phyloP scores from a whole-genome alignment of 2,113 vertebrate genomes.

The Phrynocephalus versicolor region DNA sequence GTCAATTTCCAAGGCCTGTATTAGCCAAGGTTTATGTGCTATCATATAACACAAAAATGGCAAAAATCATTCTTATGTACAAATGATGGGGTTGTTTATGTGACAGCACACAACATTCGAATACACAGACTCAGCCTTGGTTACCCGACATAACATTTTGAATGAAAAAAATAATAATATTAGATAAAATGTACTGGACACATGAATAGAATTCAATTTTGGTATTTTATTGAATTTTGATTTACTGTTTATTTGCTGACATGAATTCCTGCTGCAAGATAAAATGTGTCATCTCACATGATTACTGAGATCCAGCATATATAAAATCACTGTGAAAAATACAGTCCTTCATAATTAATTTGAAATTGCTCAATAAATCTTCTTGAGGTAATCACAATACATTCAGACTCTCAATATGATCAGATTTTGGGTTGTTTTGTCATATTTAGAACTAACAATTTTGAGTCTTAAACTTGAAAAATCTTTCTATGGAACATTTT shows the following conservation, averaged over 20 bases:
- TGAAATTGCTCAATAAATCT: neutral
- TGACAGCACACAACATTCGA: neutral
- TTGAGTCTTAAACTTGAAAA: neutral
- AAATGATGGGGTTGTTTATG: neutral
- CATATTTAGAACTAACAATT: neutral
- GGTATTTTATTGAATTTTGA: conserved; percentile 6
- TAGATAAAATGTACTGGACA: conserved; percentile 9
- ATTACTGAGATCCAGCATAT: neutral
- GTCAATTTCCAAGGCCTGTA: neutral
- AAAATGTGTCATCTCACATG: neutral
- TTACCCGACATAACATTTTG: conserved; percentile 2
- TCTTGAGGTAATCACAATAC: neutral
- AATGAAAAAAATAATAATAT: neutral
- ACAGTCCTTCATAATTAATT: neutral
- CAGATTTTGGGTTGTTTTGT: neutral
- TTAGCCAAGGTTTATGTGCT: neutral
- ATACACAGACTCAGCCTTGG: neutral
- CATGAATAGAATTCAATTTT: neutral
- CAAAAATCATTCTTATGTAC: neutral
- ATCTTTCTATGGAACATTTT: neutral
- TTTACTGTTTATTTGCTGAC: neutral
- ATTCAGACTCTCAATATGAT: neutral
- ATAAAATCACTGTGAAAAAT: conserved; percentile 14
- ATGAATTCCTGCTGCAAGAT: neutral
- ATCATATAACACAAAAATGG: neutral